Evolutionary conservation across 2,113 vertebrate genomes (phyloP).

Genomic region (Macrotus californicus): DNA sequence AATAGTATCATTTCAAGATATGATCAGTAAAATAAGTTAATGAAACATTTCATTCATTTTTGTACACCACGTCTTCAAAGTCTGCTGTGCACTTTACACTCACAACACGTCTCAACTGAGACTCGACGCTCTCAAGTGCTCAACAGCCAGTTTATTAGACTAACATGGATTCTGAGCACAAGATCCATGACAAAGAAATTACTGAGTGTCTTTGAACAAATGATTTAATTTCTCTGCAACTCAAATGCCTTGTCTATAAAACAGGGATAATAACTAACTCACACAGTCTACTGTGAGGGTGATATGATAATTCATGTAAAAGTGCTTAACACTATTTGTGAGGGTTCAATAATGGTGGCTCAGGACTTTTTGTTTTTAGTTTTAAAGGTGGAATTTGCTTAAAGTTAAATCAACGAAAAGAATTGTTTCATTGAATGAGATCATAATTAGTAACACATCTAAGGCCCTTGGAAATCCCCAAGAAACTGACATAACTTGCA

Average conservation of each 20-base stretch:
- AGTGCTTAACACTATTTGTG: neutral
- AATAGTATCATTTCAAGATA: neutral
- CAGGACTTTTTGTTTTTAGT: neutral
- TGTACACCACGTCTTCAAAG: neutral
- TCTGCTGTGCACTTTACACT: neutral
- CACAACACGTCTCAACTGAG: neutral
- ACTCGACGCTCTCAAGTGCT: neutral
- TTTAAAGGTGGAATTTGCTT: slow-evolving; percentile 9
- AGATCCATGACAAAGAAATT: neutral
- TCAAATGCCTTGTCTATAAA: neutral
- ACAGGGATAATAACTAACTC: neutral
- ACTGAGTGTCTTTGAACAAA: neutral
- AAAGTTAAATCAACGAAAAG: slow-evolving; percentile 33
- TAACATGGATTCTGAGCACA: neutral
- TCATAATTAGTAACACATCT: neutral
- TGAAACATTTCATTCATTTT: slow-evolving; percentile 7
- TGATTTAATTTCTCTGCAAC: neutral
- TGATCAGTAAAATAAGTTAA: neutral
- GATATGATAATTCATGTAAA: neutral
- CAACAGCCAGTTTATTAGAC: neutral
- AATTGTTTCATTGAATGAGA: neutral
- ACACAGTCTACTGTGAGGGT: neutral
- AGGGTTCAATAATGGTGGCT: neutral
- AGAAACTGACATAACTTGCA: neutral
- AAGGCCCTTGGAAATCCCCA: neutral